Conservation (phyloP, 2,113 vertebrate species). For the Bufo gargarizans region DNA sequence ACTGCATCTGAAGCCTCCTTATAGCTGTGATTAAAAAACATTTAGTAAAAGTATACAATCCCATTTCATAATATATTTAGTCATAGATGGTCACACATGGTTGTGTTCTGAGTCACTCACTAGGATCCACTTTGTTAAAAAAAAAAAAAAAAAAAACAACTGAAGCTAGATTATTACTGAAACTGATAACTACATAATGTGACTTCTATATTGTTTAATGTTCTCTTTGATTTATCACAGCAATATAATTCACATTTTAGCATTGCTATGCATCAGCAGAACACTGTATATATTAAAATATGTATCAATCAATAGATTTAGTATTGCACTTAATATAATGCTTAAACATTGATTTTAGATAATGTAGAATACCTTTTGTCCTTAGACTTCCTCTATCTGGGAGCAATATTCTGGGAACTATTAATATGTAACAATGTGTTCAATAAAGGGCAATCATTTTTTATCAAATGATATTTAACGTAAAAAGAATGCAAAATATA, state of each 20-base stretch:
- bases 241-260: conserved; percentile 21
- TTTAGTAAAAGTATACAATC: neutral
- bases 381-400: conserved; percentile 39
- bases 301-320: conserved; percentile 53
- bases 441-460: conserved; percentile 28
- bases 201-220: conserved; percentile 40
- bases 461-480: conserved; percentile 11
- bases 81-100: neutral
- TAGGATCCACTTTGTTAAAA: neutral
- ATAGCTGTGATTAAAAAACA: neutral
- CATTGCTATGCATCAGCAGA: conserved; percentile 34
- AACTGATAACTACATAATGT: neutral
- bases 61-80: neutral
- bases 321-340: conserved; percentile 54
- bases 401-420: conserved; percentile 41
- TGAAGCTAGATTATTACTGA: neutral
- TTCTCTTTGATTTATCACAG: conserved; percentile 35
- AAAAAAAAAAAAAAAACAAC: neutral
- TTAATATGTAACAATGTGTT: conserved; percentile 33
- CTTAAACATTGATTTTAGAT: conserved; percentile 49
- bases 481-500: neutral
- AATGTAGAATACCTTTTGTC: conserved; percentile 49
- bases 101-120: neutral
- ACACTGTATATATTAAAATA: conserved; percentile 45
- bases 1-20: neutral